These are phyloP conservation scores for Chloroceryle amazona DNA, from an alignment of 2,797 vertebrate species.

Conservation along the genomic window DNA sequence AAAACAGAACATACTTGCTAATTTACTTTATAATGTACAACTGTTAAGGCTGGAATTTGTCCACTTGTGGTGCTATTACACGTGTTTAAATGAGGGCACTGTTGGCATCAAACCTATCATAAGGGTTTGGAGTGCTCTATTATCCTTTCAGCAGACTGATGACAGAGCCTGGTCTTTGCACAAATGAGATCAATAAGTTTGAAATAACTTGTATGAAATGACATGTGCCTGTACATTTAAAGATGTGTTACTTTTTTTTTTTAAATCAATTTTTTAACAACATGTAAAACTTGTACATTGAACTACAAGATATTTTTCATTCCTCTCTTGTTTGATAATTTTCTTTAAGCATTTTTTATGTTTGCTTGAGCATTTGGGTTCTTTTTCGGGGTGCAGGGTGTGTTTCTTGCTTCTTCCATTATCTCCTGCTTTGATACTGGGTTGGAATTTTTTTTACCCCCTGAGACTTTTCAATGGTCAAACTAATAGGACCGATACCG, in stretches of 20 bases:
- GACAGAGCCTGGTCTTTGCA: slow-evolving; percentile 72
- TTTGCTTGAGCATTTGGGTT: slow-evolving; percentile 46
- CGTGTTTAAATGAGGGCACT: slow-evolving; percentile 77
- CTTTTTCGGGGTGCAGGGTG: neutral
- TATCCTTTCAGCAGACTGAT: slow-evolving; percentile 83
- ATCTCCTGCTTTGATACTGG: neutral
- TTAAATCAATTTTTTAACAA: slow-evolving; percentile 73
- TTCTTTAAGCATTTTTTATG: slow-evolving; percentile 66
- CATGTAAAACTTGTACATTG: slow-evolving; percentile 77
- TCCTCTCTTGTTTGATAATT: slow-evolving; percentile 70
- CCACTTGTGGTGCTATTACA: slow-evolving; percentile 77
- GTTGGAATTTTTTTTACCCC: neutral
- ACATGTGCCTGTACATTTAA: slow-evolving; percentile 74
- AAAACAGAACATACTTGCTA: slow-evolving; percentile 75
- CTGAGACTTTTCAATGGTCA: slow-evolving; percentile 26
- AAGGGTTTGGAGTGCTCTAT: slow-evolving; percentile 81
- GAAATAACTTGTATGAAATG: slow-evolving; percentile 80
- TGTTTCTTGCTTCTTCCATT: slow-evolving; percentile 23
- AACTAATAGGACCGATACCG: slow-evolving; percentile 4
- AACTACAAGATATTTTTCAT: slow-evolving; percentile 54
- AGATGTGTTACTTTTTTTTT: slow-evolving; percentile 55
- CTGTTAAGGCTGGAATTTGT: slow-evolving; percentile 73
- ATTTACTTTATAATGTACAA: slow-evolving; percentile 77
- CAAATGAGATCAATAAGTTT: slow-evolving; percentile 85
- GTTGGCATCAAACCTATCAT: slow-evolving; percentile 82